Base-by-base conservation (phyloP, 1,140 invertebrate species). In the Homalodisca vitripennis region DNA sequence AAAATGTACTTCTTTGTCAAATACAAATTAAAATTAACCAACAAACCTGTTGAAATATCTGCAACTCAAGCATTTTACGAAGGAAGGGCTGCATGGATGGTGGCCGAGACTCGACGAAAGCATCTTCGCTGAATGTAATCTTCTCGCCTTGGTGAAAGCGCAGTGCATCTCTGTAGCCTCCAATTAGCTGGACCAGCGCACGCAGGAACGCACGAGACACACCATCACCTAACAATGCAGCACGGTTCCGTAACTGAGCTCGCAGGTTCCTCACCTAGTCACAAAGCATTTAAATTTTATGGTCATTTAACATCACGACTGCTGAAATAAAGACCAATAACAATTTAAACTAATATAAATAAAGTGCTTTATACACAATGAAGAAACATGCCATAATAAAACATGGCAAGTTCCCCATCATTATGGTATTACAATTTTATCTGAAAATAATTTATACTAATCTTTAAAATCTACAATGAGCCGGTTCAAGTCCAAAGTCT, bases 11-110 rank as follows among this genome's bases (percentile, higher is more conserved):
- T 41, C 34, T 10, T 41, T 6, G 34, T 10, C 17, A 41, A 17
- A 41, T 41, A n/a, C n/a, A n/a, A n/a, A n/a, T n/a, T 27, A 3
- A 30, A 32, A n/a, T 2, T 32, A 67, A 68, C n/a, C 34, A 24
- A 76, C 64, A 71, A 79, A 93, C 92, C 85, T 97, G 94, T 77
- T 93, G 92, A 82, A 98, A 98, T 74, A 97, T 97, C 82, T 98
- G 95, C 17, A 97, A 83, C 69, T 95, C 88, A 57, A 97, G 82
- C 88, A 98, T 95, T 82, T 94, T 92, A 74, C 88, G 84, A 27
- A 97, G 82, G 82, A 97, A 97, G 1, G 92, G 89, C 77, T 95
- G 92, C 84, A 96, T 89, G 3, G 88, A 85, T 66, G 88, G 80
- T 30, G 92, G 87, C 68, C 94, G 84, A 34, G 90, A 92, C 78